Evolutionary conservation across 2,797 vertebrate species (phyloP).

Genomic region (Centroberyx gerrardi): DNA sequence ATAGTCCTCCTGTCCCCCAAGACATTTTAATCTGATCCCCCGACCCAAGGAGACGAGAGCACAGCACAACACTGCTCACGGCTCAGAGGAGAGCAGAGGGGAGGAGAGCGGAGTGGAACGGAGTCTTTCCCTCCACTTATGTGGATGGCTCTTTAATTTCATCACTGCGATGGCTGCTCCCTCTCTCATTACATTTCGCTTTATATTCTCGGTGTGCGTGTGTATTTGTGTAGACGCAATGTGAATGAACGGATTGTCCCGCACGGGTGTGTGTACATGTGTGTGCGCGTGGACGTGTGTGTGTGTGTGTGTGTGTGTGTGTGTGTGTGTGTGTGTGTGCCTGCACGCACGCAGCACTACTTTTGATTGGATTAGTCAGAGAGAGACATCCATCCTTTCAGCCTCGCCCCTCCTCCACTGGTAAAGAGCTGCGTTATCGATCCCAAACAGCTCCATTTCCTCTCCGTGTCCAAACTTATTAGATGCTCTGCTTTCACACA

Average conservation of each 20-base stretch:
- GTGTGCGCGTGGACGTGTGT: background rate
- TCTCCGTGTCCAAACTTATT: constrained; percentile 81
- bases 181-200: constrained; percentile 63
- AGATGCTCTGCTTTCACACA: constrained; percentile 67
- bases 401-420: constrained; percentile 59
- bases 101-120: constrained; percentile 1
- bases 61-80: constrained; percentile 19
- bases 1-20: constrained; percentile 72
- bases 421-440: constrained; percentile 81
- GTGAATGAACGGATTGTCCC: constrained; percentile 42
- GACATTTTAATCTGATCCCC: constrained; percentile 83
- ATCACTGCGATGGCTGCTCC: constrained; percentile 61
- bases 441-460: constrained; percentile 83
- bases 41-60: constrained; percentile 55
- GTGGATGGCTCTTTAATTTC: constrained; percentile 70
- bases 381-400: constrained; percentile 78
- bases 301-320: constrained; percentile 16
- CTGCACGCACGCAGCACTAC: constrained; percentile 50
- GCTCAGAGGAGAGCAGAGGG: constrained; percentile 36
- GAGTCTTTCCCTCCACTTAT: constrained; percentile 57
- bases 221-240: constrained; percentile 40
- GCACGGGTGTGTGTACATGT: background rate
- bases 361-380: constrained; percentile 81
- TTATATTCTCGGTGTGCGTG: constrained; percentile 21
- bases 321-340: constrained; percentile 15